Base-by-base conservation (phyloP, 2,888 invertebrate genomes). In the Dasypolia templi region DNA sequence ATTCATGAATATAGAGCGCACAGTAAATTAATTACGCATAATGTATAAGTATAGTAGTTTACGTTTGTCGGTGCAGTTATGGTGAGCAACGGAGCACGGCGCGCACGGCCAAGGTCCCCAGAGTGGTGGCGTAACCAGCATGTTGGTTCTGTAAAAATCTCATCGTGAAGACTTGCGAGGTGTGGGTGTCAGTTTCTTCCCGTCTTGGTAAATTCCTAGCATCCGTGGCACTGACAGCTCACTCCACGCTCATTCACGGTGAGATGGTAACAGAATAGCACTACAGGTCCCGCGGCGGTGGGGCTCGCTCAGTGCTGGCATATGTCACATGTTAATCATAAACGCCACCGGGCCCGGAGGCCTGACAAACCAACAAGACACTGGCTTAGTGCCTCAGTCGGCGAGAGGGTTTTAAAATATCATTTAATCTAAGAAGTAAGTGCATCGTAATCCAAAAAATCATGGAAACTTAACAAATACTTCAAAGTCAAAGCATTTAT, bases 21-120 rank as follows among this genome's bases (percentile, higher is more conserved):
- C 51, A 68, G 59, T 55, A 19, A 42, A 77, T 76, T 61, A 81
- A 84, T 74, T 46, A 53, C 69, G 55, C 82, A 72, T 62, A 62
- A 75, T 72, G 55, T 51, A 9, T 51, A 5, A n/a, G n/a, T 22
- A 12, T 11, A 51, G 69, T 44, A 26, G 55, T 44, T 53, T 72
- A 68, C 58, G 62, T 84, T 66, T 53, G 69, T 49, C 59, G 69
- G 72, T 67, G 73, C 67, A 79, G 72, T 75, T 80, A 82, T 51
- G 61, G 76, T 62, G 82, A 53, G 66, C 89, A 85, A 77, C 83
- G 73, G 88, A 89, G 89, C 92, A 89, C 77, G 77, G 84, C 82
- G 79, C 87, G 86, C 88, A 89, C 83, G 87, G 91, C 86, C 91
- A 91, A 90, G 90, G 89, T 77, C 82, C 71, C 71, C 62, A n/a